Evolutionary conservation across 2,888 invertebrate genomes (phyloP).

Genomic region (Apocheima hispidaria): DNA sequence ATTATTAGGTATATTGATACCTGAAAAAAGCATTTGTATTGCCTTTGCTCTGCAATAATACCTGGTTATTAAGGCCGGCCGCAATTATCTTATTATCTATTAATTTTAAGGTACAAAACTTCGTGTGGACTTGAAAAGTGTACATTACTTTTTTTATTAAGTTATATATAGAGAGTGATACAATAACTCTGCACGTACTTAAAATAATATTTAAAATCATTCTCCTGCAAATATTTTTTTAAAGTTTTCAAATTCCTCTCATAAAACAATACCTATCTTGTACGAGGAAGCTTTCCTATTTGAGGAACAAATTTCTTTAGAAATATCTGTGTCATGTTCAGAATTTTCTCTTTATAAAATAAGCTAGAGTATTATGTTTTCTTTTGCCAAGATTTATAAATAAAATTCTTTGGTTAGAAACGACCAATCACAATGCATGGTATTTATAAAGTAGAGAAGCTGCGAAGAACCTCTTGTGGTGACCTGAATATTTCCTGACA

Average conservation of each 20-base stretch:
- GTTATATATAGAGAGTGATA: too few relatives aligned
- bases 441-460: slow-evolving; percentile 9
- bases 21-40: too few relatives aligned
- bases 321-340: slow-evolving; percentile 14
- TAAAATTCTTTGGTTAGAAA: slow-evolving; percentile 17
- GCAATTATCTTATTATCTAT: too few relatives aligned
- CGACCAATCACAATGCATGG: slow-evolving; percentile 3
- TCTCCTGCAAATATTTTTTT: not conserved
- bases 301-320: not conserved
- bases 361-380: not conserved
- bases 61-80: too few relatives aligned
- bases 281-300: not conserved
- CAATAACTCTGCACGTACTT: too few relatives aligned
- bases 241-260: not conserved
- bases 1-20: too few relatives aligned
- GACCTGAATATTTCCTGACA: slow-evolving; percentile 24
- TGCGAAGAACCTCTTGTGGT: slow-evolving; percentile 12
- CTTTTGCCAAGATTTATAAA: slow-evolving; percentile 8
- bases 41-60: too few relatives aligned
- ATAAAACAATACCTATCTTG: not conserved
- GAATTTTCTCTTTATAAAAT: slow-evolving; percentile 7
- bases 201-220: not conserved
- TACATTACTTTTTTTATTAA: too few relatives aligned
- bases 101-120: too few relatives aligned
- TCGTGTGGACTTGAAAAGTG: too few relatives aligned